Conservation (phyloP, 2,888 invertebrate genomes). For the Hedychridium roseum region DNA sequence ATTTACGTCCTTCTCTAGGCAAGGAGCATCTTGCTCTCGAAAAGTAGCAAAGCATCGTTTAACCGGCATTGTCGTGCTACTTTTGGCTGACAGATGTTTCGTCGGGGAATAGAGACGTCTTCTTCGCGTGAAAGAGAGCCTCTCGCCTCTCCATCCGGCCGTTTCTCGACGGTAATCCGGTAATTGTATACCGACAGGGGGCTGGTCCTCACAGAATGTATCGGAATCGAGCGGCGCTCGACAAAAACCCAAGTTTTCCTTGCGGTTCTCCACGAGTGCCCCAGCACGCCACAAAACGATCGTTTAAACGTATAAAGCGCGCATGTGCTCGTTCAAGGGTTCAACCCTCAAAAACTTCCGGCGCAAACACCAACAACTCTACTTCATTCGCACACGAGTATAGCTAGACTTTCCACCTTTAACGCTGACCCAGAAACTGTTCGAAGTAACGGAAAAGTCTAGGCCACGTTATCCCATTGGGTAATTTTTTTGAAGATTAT, state of each 20-base stretch:
- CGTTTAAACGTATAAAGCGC: neutral
- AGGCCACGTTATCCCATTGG: too few species aligned
- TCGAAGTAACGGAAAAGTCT: too few species aligned
- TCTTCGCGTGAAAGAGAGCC: conserved; percentile 2
- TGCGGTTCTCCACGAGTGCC: neutral
- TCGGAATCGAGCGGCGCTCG: conserved; percentile 9
- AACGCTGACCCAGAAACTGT: too few species aligned
- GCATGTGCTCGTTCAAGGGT: neutral
- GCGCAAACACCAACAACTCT: too few species aligned
- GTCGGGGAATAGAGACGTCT: conserved; percentile 11
- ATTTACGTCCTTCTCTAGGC: too few species aligned
- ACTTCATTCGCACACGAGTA: too few species aligned
- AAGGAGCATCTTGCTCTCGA: too few species aligned
- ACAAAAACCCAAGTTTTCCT: neutral
- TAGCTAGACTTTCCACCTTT: too few species aligned
- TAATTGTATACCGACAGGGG: conserved; percentile 21
- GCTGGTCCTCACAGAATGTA: conserved; percentile 6
- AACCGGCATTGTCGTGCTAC: too few species aligned
- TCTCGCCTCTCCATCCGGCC: neutral
- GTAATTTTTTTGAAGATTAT: too few species aligned
- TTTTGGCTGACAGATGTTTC: conserved; percentile 30
- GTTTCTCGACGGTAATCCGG: conserved; percentile 25
- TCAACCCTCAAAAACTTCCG: too few species aligned
- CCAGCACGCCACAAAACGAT: neutral
- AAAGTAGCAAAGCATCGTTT: too few species aligned